Evolutionary conservation across 2,113 vertebrate species (phyloP), one percentile per base, ranked within the genome.

Genomic region (Copsychus sechellarum): DNA sequence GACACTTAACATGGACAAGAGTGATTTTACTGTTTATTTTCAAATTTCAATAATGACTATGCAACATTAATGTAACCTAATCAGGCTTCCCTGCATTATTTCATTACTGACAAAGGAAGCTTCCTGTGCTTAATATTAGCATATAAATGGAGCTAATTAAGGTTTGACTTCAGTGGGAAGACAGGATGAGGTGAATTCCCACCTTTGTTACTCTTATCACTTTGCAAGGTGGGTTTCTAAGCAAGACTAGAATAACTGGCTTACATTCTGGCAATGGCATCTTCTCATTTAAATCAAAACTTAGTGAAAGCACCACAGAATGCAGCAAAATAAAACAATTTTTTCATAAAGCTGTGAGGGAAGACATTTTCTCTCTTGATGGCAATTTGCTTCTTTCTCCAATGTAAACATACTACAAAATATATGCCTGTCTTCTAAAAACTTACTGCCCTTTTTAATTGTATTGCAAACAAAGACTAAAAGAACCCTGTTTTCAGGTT

Each of bases 141-240:
- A 83, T 54, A 78, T 43, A 93, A 93, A 92, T 33, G 3, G 54
- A 60, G 38, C 14, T 86, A 92, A 82, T 70, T 83, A 61, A 90
- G 28, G 56, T 83, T 64, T 77, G 38, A 93, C 73, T 81, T 43
- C 58, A 92, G 76, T 74, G 81, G 73, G 90, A 97, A 96, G 54
- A 82, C 24, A 85, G 84, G 71, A 69, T 54, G 62, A 62, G 38
- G 84, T 86, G n/a, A 82, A 90, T 97, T 96, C 94, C 76, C 94
- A 97, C 76, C 74, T 95, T 96, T 94, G 81, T 88, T 88, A 80
- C 64, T 83, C 50, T 76, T 93, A 95, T 66, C 94, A 77, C 57
- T 83, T 76, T 14, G 20, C 66, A 65, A 61, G 33, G 12, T 48
- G 36, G 1, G 17, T 81, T 95, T 88, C 86, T 26, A 92, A 87